phyloP scores from a whole-genome alignment of 2,113 vertebrate genomes.

The Martes martes region DNA sequence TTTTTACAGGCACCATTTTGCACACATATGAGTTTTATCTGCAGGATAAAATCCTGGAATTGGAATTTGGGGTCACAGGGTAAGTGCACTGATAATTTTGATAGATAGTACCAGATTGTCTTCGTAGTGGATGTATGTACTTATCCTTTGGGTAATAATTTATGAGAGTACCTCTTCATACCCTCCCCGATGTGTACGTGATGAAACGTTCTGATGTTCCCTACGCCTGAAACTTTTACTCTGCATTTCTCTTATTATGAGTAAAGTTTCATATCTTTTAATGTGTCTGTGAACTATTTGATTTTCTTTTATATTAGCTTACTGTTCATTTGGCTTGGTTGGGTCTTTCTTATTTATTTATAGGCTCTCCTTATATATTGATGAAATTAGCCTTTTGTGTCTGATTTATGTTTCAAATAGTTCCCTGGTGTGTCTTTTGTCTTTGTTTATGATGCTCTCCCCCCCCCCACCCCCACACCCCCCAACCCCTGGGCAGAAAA shows the following conservation, averaged over 20 bases:
- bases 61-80: constrained; percentile 16
- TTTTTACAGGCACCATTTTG: background rate
- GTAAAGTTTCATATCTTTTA: background rate
- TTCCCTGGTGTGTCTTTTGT: constrained; percentile 23
- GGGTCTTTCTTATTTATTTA: constrained; percentile 6
- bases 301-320: background rate
- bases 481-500: constrained; percentile 9
- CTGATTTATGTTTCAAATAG: constrained; percentile 21
- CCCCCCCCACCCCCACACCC: too few species aligned
- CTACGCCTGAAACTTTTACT: background rate
- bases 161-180: background rate
- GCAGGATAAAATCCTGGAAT: background rate
- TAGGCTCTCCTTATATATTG: constrained; percentile 14
- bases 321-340: background rate
- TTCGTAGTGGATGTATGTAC: background rate
- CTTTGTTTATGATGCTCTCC: background rate
- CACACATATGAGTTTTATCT: background rate
- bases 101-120: background rate
- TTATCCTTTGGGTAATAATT: constrained; percentile 29
- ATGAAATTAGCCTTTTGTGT: constrained; percentile 24
- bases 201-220: background rate
- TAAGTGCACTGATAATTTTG: constrained; percentile 3
- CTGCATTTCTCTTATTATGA: background rate
- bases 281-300: background rate
- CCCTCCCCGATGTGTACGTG: background rate